Evolutionary conservation across 2,888 invertebrate species (phyloP), one percentile per base, ranked within the genome.

Genomic region (Polylopha cassiicola): DNA sequence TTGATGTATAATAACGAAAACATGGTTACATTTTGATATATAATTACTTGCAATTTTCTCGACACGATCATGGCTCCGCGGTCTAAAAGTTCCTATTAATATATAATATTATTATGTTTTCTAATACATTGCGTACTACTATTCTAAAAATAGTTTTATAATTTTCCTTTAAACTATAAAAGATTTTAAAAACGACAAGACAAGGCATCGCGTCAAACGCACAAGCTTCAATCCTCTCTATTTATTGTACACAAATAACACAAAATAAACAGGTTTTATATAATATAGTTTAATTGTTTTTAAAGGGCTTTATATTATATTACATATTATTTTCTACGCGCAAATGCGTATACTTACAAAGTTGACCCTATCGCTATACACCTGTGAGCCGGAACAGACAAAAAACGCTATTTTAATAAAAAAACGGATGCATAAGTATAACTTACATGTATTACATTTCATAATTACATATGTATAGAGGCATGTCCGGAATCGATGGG

Each of bases 311-410:
- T 39, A 17, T 37, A 42, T 42, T 41, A 42, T 32, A 37, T 37
- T 37, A 42, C 42, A 11, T 42, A 37, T 37, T 39, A 28, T 30
- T n/a, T 21, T 51, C 62, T 62, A 63, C 48, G 58, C 59, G 58
- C 50, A 60, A 55, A 57, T 44, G 58, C 54, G 50, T 61, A 67
- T 79, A 80, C 80, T 80, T 76, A 80, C 80, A 65, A 69, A 55
- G 61, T 63, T 48, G 63, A 66, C 60, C 71, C 75, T 74, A 77
- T 73, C 53, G 76, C 74, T 78, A 78, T 61, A 73, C 74, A 70
- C 75, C 80, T 79, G 76, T 63, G 71, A 63, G 76, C 74, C 62
- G 68, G 69, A 68, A 75, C 68, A 76, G 65, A 78, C 69, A 77
- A 61, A 75, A 73, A 34, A 43, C 32, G 26, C 26, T 26, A 38